Base-by-base conservation (phyloP, 2,113 vertebrate genomes). In the Toxotes jaculatrix region DNA sequence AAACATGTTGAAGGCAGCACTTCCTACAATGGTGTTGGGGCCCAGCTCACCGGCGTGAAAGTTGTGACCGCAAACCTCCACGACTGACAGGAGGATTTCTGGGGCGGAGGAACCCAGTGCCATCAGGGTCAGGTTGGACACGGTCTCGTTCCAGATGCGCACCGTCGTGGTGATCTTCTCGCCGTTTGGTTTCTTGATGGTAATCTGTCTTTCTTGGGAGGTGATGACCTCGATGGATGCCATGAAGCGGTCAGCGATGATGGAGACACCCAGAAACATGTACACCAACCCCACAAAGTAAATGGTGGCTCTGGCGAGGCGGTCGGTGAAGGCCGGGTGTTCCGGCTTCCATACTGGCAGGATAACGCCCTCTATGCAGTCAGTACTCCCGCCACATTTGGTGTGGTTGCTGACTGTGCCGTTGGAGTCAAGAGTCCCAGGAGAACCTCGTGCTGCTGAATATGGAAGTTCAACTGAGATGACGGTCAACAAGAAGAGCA, bases 171-270 rank as follows among this genome's bases (percentile, higher is more conserved):
- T 98, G 82, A 95, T 94, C 87, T 96, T 98, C 89, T 98, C 97
- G 0, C 98, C 98, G 0, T 98, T 97, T 21, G 98, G 94, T 66
- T 97, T 98, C 92, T 97, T 98, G 83, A 99, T 97, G 43, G 96
- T 98, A 81, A 99, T 97, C 88, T 96, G 96, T 87, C 96, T 95
- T 83, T 98, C 98, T 79, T 99, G 98, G 14, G 98, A 99, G 0
- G 98, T 99, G 85, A 99, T 99, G 88, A 99, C 98, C 93, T 99
- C 98, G 2, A 99, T 99, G 57, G 98, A 99, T 1, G 98, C 96
- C 98, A 99, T 99, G 93, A 99, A 99, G 69, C 98, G 97, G 70
- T 99, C 98, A 0, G 98, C 98, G 32, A 99, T 96, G 91, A 99
- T 99, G 38, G 98, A 99, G 16, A 99, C 98, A 1, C 98, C 98